A percentile compares a stretch with the other conserved stretches of the same genome.
Conservation (phyloP, 2,797 vertebrate genomes). For the Spinus olivaceus region DNA sequence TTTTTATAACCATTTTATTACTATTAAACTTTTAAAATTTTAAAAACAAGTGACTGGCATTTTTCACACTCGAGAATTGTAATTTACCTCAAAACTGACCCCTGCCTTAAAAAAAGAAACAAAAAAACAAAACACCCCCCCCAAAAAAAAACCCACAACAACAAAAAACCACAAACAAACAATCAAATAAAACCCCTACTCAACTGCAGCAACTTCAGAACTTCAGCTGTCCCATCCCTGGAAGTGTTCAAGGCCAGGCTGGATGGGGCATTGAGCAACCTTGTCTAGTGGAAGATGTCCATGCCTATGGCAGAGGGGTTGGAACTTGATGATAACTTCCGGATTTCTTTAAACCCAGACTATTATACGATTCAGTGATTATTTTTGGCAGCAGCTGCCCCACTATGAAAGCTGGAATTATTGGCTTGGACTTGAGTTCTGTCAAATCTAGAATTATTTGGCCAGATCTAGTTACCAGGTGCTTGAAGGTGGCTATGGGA, state of each 20-base stretch:
- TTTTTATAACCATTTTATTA: too few relatives aligned
- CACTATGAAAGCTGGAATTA: neutral
- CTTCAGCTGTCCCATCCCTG: neutral
- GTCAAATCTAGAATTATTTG: neutral
- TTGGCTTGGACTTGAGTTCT: neutral
- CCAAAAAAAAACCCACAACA: rapidly evolving
- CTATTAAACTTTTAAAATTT: too few relatives aligned
- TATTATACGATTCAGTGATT: neutral
- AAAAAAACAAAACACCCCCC: neutral
- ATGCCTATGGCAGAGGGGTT: neutral
- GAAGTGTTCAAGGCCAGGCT: neutral
- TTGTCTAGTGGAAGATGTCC: neutral
- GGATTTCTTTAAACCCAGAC: neutral
- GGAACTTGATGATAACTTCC: neutral
- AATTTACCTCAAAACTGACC: neutral
- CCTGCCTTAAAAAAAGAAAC: neutral
- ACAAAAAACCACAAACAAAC: neutral
- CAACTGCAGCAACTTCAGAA: neutral
- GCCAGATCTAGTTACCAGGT: neutral
- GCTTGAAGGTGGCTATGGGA: neutral
- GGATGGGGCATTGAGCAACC: neutral
- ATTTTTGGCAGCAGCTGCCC: neutral
- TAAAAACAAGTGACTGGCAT: too few relatives aligned
- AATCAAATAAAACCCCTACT: neutral
- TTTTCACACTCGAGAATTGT: neutral